A percentile compares a stretch with the other conserved stretches of the same genome.
These are phyloP conservation scores for Cheilosia impressa DNA, from an alignment of 2,888 invertebrate species.

Conservation along the genomic window DNA sequence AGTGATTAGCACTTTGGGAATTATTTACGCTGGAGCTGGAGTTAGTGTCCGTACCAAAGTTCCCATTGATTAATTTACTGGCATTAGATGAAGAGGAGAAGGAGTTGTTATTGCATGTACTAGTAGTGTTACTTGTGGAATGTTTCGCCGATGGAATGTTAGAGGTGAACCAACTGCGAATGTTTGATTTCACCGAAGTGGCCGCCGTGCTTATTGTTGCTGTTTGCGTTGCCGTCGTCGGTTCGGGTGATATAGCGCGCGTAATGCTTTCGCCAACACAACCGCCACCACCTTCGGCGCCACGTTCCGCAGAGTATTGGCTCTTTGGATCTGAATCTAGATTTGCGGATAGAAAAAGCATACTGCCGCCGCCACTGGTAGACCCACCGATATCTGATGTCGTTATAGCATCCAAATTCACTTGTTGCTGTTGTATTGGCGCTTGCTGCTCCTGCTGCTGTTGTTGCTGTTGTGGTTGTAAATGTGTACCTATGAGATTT, in stretches of 20 bases:
- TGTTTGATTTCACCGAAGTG: slow-evolving; percentile 78
- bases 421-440: slow-evolving; percentile 62
- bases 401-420: slow-evolving; percentile 66
- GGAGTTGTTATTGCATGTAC: slow-evolving; percentile 74
- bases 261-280: slow-evolving; percentile 40
- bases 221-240: slow-evolving; percentile 60
- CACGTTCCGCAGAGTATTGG: slow-evolving; percentile 58
- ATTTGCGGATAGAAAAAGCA: slow-evolving; percentile 62
- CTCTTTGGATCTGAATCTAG: slow-evolving; percentile 66
- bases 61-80: slow-evolving; percentile 77
- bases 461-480: slow-evolving; percentile 60
- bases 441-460: slow-evolving; percentile 56
- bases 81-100: slow-evolving; percentile 69
- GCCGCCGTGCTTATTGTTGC: slow-evolving; percentile 71
- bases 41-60: slow-evolving; percentile 80
- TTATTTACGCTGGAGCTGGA: slow-evolving; percentile 77
- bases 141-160: slow-evolving; percentile 77
- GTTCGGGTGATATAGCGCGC: slow-evolving; percentile 76
- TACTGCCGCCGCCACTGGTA: slow-evolving; percentile 62
- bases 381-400: slow-evolving; percentile 69
- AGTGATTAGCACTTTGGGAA: slow-evolving; percentile 75
- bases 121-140: slow-evolving; percentile 75
- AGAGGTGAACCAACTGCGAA: slow-evolving; percentile 80
- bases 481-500: slow-evolving; percentile 70
- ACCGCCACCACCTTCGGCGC: slow-evolving; percentile 29